Evolutionary conservation across 2,797 vertebrate genomes (phyloP).

Genomic region (Spea hammondii): DNA sequence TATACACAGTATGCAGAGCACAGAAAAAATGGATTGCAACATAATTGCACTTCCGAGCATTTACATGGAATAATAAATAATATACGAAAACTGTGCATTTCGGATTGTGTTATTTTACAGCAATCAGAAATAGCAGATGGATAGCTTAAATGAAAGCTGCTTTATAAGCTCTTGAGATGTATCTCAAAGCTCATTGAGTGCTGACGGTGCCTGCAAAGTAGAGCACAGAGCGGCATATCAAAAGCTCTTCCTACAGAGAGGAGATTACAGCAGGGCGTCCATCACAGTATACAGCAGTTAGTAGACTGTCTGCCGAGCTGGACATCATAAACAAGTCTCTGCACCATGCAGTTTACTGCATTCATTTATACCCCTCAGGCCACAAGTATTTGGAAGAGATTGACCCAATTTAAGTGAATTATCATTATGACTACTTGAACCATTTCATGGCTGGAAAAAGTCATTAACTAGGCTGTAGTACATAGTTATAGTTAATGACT

Average conservation of each 20-base stretch:
- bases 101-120: conserved; percentile 22
- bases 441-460: too few relatives aligned
- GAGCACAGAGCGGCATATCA: conserved; percentile 14
- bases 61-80: conserved; percentile 41
- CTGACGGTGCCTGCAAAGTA: conserved; percentile 23
- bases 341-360: too few relatives aligned
- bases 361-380: too few relatives aligned
- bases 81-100: conserved; percentile 20
- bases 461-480: too few relatives aligned
- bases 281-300: neutral
- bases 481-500: too few relatives aligned
- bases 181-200: conserved; percentile 38
- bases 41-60: conserved; percentile 25
- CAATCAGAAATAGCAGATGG: conserved; percentile 45
- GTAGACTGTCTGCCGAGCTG: neutral
- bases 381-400: neutral
- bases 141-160: conserved; percentile 47
- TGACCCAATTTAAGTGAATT: neutral
- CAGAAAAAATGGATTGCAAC: neutral
- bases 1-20: conserved; percentile 5
- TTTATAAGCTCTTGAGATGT: conserved; percentile 45
- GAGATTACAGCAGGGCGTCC: neutral
- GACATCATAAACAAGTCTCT: neutral
- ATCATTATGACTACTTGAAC: too few relatives aligned
- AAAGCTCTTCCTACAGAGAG: neutral